Evolutionary conservation across 2,797 vertebrate genomes (phyloP), one percentile per base, ranked within the genome.

Genomic region (Aotus griseimembra): DNA sequence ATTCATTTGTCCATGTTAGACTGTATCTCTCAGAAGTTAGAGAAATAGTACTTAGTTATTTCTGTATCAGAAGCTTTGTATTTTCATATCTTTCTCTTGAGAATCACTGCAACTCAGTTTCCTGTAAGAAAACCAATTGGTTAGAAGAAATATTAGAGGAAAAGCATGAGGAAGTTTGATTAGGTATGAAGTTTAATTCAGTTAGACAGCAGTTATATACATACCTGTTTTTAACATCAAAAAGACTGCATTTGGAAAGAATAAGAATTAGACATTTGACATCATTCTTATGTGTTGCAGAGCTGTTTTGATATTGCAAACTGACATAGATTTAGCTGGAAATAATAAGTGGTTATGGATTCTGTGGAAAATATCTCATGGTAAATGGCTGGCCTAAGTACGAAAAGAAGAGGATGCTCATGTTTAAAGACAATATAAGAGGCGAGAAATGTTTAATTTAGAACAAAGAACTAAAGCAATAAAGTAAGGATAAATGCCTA

Each of bases 191-290:
- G 81, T 92, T 55, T 76, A 57, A 81, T 81, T 55, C 36, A 7
- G 5, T 52, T 88, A 58, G 24, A 46, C 30, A 48, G 57, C 77
- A 28, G 9, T 76, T 73, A 61, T 20, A 46, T 79, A 15, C 11
- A 14, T 67, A 39, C 48, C 82, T 39, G 24, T 76, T 64, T 90
- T 96, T 85, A 87, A 96, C 79, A 36, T 94, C 17, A 81, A n/a
- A 58, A 82, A 80, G 24, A 86, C 22, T 91, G 41, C 24, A 20
- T 77, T 80, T 39, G 82, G 30, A 86, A 91, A 93, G 52, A 89
- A 72, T 52, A 86, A 72, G 36, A n/a, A 76, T 80, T 64, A 67
- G 76, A 61, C n/a, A 22, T 75, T 88, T 85, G 72, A 64, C 12
- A 14, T 72, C 44, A 33, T 19, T 80, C 82, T 81, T 76, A 2